phyloP scores from a whole-genome alignment of 2,888 invertebrate genomes.

The Serrognathus titanus region DNA sequence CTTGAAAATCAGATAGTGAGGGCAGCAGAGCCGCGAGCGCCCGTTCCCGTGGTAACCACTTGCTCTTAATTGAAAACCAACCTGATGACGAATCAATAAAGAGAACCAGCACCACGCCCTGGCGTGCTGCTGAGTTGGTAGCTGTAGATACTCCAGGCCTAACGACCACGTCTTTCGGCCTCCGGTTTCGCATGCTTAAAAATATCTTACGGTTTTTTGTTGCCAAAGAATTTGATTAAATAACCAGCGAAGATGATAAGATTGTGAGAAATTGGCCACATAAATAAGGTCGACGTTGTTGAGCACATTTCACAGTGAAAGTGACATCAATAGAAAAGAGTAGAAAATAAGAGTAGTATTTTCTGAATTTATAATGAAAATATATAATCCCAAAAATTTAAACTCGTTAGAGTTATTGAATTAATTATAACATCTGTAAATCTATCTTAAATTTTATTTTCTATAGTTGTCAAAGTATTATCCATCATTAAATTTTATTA shows the following conservation, averaged over 20 bases:
- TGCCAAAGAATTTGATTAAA: slow-evolving; percentile 2
- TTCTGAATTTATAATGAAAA: too few relatives aligned
- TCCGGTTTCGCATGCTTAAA: not conserved
- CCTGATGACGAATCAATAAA: slow-evolving; percentile 54
- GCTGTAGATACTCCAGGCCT: not conserved
- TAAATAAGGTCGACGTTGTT: slow-evolving; percentile 1
- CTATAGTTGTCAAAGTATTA: too few relatives aligned
- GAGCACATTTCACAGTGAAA: not conserved
- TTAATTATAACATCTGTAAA: too few relatives aligned
- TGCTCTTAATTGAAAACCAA: slow-evolving; percentile 53
- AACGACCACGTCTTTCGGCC: not conserved
- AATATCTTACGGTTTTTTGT: slow-evolving; percentile 3
- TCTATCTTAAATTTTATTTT: too few relatives aligned
- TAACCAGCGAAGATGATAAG: slow-evolving; percentile 3
- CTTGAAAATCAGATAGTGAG: slow-evolving; percentile 16
- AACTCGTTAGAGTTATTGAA: too few relatives aligned
- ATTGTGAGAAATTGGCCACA: slow-evolving; percentile 2
- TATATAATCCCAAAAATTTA: too few relatives aligned
- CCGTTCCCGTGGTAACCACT: slow-evolving; percentile 51
- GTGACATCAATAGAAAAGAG: too few relatives aligned
- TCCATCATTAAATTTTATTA: too few relatives aligned
- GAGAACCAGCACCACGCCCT: slow-evolving; percentile 41
- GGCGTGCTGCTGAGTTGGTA: slow-evolving; percentile 3
- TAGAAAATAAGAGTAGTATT: too few relatives aligned
- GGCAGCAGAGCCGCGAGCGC: slow-evolving; percentile 26